Conservation (phyloP, 1,140 invertebrate genomes). For the Neodiprion pinetum region DNA sequence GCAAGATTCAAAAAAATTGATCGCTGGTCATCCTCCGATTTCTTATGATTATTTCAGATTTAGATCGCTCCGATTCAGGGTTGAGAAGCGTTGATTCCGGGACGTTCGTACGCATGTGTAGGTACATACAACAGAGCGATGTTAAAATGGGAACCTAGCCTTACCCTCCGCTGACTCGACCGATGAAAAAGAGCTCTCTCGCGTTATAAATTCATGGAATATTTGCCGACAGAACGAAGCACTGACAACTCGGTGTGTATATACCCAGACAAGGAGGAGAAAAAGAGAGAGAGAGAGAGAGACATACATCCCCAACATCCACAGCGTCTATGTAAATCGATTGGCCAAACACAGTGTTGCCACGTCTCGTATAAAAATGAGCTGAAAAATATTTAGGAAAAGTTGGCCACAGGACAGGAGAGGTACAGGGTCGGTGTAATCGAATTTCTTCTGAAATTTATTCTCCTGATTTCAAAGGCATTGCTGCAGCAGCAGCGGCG, state of each 20-base stretch:
- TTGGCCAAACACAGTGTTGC: constrained; percentile 36
- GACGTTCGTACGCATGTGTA: too few species aligned
- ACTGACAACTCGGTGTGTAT: not conserved
- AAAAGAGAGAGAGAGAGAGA: not conserved
- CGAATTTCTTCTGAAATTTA: too few species aligned
- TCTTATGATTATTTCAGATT: too few species aligned
- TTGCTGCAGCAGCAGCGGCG: not conserved
- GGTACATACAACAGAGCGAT: not conserved
- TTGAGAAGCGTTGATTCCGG: too few species aligned
- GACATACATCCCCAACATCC: constrained; percentile 18
- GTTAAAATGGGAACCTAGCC: not conserved
- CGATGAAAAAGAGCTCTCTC: constrained; percentile 5
- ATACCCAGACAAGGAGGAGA: not conserved
- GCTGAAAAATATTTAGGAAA: not conserved
- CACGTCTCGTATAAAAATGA: constrained; percentile 33
- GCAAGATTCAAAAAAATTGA: too few species aligned
- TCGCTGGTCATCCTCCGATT: too few species aligned
- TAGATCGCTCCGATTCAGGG: too few species aligned
- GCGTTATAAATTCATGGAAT: constrained; percentile 7
- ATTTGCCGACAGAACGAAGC: constrained; percentile 6
- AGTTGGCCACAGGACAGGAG: too few species aligned
- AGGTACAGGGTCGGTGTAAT: too few species aligned
- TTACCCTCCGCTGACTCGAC: not conserved
- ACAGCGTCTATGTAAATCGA: constrained; percentile 40
- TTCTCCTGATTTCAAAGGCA: too few species aligned